These are phyloP conservation scores for Drosophila austrosaltans DNA, from an alignment of 2,888 invertebrate species.

Conservation along the genomic window DNA sequence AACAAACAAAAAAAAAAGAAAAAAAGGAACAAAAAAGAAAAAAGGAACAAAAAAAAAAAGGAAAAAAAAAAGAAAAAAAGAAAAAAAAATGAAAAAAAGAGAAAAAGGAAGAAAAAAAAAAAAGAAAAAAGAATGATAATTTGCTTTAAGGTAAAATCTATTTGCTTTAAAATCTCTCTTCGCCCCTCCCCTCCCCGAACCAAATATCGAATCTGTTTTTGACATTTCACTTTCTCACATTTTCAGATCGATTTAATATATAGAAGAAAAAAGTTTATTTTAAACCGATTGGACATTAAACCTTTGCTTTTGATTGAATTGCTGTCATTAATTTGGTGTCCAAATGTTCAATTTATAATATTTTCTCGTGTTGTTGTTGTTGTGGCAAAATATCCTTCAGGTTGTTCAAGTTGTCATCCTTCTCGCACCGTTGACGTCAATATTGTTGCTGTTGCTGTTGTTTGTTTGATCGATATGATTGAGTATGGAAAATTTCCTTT, in stretches of 20 bases:
- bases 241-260: conserved; percentile 18
- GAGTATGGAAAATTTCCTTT: conserved; percentile 49
- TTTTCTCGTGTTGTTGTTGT: conserved; percentile 9
- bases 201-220: background rate
- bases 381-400: conserved; percentile 29
- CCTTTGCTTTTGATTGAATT: conserved; percentile 32
- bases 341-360: conserved; percentile 54
- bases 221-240: conserved; percentile 65
- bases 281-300: conserved; percentile 47
- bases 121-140: too few relatives aligned
- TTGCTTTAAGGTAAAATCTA: too few relatives aligned
- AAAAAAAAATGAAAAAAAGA: too few relatives aligned
- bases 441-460: conserved; percentile 21
- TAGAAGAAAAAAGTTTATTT: conserved; percentile 46
- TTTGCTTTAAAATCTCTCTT: too few relatives aligned
- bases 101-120: too few relatives aligned
- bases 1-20: too few relatives aligned
- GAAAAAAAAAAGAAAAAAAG: too few relatives aligned
- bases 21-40: too few relatives aligned
- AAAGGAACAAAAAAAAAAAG: too few relatives aligned
- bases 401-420: conserved; percentile 20
- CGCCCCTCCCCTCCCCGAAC: too few relatives aligned
- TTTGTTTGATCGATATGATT: conserved; percentile 48
- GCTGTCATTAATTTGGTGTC: conserved; percentile 55
- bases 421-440: conserved; percentile 43